phyloP scores from a whole-genome alignment of 2,888 invertebrate species.

The Pseudococcus jackbeardsleyi region DNA sequence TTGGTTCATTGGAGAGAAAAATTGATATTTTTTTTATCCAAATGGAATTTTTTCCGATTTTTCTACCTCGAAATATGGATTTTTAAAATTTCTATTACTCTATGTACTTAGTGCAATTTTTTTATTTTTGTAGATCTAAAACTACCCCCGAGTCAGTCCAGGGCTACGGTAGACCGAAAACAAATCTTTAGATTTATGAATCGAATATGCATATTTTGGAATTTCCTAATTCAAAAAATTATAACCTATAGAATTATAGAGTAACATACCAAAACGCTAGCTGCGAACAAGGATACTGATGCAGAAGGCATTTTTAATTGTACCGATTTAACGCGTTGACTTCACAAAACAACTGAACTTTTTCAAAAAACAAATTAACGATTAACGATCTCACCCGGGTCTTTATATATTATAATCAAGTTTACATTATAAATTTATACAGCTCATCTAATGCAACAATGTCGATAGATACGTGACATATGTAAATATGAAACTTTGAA shows the following conservation, averaged over 20 bases:
- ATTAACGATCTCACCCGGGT: not conserved
- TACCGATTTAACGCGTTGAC: not conserved
- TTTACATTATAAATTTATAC: conserved; percentile 29
- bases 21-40: too few species aligned
- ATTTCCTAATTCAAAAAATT: not conserved
- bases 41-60: too few species aligned
- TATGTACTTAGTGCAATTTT: too few species aligned
- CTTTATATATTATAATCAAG: conserved; percentile 11
- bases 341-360: not conserved
- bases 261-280: conserved; percentile 5
- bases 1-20: too few species aligned
- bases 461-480: conserved; percentile 10
- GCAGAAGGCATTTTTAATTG: not conserved
- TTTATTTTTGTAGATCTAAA: too few species aligned
- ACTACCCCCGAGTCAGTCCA: too few species aligned
- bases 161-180: too few species aligned
- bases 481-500: conserved; percentile 28
- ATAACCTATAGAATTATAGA: not conserved
- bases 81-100: too few species aligned
- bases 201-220: not conserved
- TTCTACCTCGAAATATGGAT: too few species aligned
- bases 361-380: not conserved
- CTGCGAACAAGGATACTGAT: not conserved
- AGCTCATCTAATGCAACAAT: not conserved
- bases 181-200: too few species aligned